Base-by-base conservation (phyloP, 2,888 invertebrate genomes). In the Lithophane leautieri region DNA sequence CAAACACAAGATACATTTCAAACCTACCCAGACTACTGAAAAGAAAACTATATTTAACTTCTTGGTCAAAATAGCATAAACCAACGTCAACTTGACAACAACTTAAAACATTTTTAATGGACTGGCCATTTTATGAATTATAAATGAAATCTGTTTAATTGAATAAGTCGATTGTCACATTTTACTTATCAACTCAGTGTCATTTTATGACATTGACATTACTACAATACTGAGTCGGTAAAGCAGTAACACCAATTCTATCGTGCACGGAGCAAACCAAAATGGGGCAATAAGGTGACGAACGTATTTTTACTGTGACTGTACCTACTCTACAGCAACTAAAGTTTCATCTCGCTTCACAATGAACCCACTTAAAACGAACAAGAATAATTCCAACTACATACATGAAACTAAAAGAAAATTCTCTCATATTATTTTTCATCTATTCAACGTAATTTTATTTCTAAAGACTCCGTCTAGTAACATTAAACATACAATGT, bases 401-500 rank as follows among this genome's bases (percentile, higher is more conserved):
- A 80, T 66, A 34, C 42, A 56, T 56, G 63, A 44, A 71, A 80
- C 74, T 80, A 40, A 68, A 68, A 40, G 42, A 58, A 63, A 56
- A 54, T 58, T 73, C 14, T 63, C 61, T 70, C 69, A 1, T 81
- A 74, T 67, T 65, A 81, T 70, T 81, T 75, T 66, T 76, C 60
- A 50, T 66, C 44, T 54, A 50, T 61, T 79, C 79, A n/a, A 61
- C 28, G 65, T 81, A 44, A 81, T 81, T 81, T 81, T 70, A 76
- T 56, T 70, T 56, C 50, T n/a, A 28, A 56, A 42, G 54, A 61
- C 76, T 66, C 50, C n/a, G 28, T 66, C 69, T 69, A 8, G n/a
- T 16, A 56, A 47, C 52, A 58, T 74, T 54, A 74, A 79, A 63
- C n/a, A n/a, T 60, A 79, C 76, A 82, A 60, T 82, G 82, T 82